These are phyloP conservation scores for Caligus rogercresseyi DNA, from an alignment of 1,140 invertebrate species.

Conservation along the genomic window DNA sequence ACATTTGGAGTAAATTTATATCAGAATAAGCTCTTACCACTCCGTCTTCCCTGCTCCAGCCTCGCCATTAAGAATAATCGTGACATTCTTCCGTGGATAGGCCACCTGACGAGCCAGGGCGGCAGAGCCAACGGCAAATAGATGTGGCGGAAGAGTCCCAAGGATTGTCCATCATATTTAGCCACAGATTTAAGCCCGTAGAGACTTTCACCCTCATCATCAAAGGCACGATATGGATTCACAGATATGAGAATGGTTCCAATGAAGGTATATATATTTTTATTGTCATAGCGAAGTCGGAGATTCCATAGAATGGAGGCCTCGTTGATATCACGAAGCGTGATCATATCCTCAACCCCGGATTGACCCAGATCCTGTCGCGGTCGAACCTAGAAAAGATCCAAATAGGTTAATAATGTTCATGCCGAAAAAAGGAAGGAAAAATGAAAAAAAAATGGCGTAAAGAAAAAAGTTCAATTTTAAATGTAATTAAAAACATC, in stretches of 20 bases:
- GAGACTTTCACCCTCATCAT: constrained; percentile 38
- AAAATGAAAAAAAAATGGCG: not conserved
- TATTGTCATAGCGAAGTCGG: constrained; percentile 37
- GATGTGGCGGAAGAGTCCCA: constrained; percentile 61
- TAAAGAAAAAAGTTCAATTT: not conserved
- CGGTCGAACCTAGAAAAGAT: constrained; percentile 37
- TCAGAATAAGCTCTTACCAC: too few relatives aligned
- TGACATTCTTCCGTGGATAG: constrained; percentile 53
- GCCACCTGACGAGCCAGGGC: constrained; percentile 36
- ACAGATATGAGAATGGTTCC: constrained; percentile 77
- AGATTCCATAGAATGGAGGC: constrained; percentile 79
- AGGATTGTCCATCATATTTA: constrained; percentile 66
- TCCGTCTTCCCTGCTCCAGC: constrained; percentile 92
- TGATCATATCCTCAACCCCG: constrained; percentile 80
- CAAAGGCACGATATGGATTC: constrained; percentile 91
- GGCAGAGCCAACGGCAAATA: constrained; percentile 26
- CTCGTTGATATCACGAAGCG: constrained; percentile 71
- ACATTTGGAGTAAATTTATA: too few relatives aligned
- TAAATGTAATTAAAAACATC: too few relatives aligned
- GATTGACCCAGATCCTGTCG: constrained; percentile 66
- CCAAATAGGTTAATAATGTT: constrained; percentile 1
- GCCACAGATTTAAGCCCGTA: constrained; percentile 88
- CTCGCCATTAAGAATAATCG: constrained; percentile 85
- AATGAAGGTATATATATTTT: constrained; percentile 18
- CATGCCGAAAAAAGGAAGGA: not conserved